A percentile compares a stretch with the other conserved stretches of the same genome.
phyloP scores from a whole-genome alignment of 2,113 vertebrate genomes.

The Drymodes brunneopygia region DNA sequence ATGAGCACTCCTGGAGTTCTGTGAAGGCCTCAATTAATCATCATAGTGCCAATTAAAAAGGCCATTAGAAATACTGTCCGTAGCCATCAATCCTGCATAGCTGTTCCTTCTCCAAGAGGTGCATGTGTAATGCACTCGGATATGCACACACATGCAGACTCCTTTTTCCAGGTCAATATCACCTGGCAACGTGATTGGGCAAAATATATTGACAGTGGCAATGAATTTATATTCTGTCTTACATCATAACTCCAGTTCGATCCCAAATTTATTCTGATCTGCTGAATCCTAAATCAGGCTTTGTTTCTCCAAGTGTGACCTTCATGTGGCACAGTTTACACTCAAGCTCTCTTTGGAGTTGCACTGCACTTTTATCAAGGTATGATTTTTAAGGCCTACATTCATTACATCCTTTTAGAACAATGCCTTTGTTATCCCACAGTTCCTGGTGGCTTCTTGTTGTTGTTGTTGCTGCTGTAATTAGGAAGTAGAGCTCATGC shows the following conservation, averaged over 20 bases:
- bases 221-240: not conserved
- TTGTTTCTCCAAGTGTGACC: not conserved
- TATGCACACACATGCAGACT: not conserved
- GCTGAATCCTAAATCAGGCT: not conserved
- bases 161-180: not conserved
- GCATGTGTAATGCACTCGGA: not conserved
- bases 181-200: not conserved
- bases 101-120: not conserved
- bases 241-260: not conserved
- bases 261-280: not conserved
- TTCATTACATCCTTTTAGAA: not conserved
- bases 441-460: not conserved
- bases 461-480: not conserved
- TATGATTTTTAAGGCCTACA: not conserved
- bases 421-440: not conserved
- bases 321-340: not conserved
- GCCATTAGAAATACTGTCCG: constrained; percentile 50
- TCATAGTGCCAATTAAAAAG: constrained; percentile 68
- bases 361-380: not conserved
- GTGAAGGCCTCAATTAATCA: constrained; percentile 69
- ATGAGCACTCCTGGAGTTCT: constrained; percentile 60
- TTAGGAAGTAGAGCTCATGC: not conserved
- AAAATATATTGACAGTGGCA: not conserved
- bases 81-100: constrained; percentile 44
- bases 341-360: not conserved